Evolutionary conservation across 2,888 invertebrate genomes (phyloP), one percentile per base, ranked within the genome.

Genomic region (Fissipunctia ypsillon): DNA sequence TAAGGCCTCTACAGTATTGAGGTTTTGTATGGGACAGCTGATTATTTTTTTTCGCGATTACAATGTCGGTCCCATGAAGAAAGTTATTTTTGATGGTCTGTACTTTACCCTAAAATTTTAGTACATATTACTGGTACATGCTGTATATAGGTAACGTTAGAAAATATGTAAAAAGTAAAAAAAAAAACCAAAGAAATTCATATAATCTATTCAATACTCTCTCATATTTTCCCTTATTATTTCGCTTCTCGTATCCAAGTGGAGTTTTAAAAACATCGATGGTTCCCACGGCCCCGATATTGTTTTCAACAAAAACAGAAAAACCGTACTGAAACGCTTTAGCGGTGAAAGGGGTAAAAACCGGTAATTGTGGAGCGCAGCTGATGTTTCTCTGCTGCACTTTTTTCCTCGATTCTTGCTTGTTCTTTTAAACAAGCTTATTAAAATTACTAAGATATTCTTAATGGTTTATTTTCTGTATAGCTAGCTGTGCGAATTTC

Each of bases 281-380:
- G 31, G 52, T 65, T 61, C 28, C 41, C 56, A n/a, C 54, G 56
- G 35, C 38, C 35, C 28, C 31, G 61, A 59, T 80, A 81, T 69
- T 81, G 59, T 80, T 74, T 84, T 69, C 61, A 69, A 69, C 74
- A 74, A 80, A 74, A 84, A 61, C 65, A 73, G 59, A 56, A 73
- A 69, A 78, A 70, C n/a, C n/a, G 45, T 38, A 50, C 43, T 22
- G 45, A 35, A 66, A 48, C 45, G 71, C 69, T 81, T 60, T 65
- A 14, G 31, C 25, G 43, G 64, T 80, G 68, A 78, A 80, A 83
- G 65, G 57, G 72, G 64, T 65, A 64, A 56, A 59, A 81, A 78
- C 82, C 45, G 63, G 57, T 83, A 83, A 80, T 73, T 69, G 75
- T 64, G 48, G 14, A 60, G 64, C 59, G 60, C 67, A 72, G 54